Evolutionary conservation across 2,888 invertebrate species (phyloP).

Genomic region (Uropetala carovei): DNA sequence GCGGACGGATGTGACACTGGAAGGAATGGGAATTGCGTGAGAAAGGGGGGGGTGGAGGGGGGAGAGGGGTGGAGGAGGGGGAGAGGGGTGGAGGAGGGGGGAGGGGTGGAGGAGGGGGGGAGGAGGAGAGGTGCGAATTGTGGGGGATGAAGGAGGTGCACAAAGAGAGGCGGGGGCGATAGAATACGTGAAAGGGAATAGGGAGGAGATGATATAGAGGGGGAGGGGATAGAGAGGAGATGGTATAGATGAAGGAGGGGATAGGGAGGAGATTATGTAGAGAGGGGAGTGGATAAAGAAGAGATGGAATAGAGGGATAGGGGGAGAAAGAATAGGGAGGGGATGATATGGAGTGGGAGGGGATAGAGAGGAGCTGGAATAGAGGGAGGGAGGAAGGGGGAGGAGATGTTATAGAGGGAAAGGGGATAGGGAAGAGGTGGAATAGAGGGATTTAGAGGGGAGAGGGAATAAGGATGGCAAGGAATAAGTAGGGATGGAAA

Average conservation of each 20-base stretch:
- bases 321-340: constrained; percentile 36
- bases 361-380: constrained; percentile 12
- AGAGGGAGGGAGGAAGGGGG: too few species aligned
- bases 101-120: background rate
- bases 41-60: background rate
- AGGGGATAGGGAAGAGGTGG: constrained; percentile 67
- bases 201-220: too few species aligned
- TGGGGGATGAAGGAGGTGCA: background rate
- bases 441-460: constrained; percentile 66
- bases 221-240: constrained; percentile 26
- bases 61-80: background rate
- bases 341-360: constrained; percentile 3
- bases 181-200: too few species aligned
- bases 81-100: background rate
- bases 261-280: too few species aligned
- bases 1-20: background rate
- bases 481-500: too few species aligned
- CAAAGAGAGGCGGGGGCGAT: background rate
- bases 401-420: too few species aligned
- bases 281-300: constrained; percentile 65
- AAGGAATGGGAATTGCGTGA: too few species aligned
- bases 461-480: background rate
- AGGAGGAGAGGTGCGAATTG: background rate
- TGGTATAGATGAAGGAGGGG: background rate
- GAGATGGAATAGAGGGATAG: constrained; percentile 67